Conservation (phyloP, 2,797 vertebrate species). For the Enteromius radiatus region DNA sequence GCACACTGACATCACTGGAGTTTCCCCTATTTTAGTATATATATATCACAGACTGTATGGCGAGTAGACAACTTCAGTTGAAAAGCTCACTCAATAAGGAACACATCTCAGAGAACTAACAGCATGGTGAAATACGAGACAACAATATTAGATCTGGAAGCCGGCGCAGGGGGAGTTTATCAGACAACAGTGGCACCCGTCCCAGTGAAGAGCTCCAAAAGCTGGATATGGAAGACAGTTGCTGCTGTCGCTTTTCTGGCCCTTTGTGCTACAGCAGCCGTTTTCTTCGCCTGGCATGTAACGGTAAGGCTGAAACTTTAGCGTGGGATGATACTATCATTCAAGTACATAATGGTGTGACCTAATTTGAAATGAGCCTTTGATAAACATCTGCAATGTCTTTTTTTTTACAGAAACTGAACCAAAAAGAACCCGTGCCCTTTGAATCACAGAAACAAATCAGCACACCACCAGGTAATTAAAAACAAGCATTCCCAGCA, state of each 20-base stretch:
- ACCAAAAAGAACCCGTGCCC: rapidly evolving
- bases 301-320: constrained; percentile 37
- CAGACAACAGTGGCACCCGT: constrained; percentile 65
- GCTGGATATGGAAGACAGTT: constrained; percentile 63
- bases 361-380: background rate
- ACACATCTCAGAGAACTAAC: constrained; percentile 4
- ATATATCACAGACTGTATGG: constrained; percentile 21
- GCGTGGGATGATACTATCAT: constrained; percentile 50
- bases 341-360: background rate
- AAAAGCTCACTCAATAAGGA: constrained; percentile 23
- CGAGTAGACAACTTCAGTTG: background rate
- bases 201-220: constrained; percentile 61
- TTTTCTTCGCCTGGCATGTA: constrained; percentile 62
- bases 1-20: constrained; percentile 79
- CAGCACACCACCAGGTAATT: constrained; percentile 21
- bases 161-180: constrained; percentile 56
- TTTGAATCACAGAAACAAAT: background rate
- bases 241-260: constrained; percentile 45
- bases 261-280: constrained; percentile 61
- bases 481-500: background rate
- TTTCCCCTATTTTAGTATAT: constrained; percentile 75
- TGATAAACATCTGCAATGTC: background rate
- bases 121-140: constrained; percentile 48
- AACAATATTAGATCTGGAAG: constrained; percentile 65
- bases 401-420: constrained; percentile 33